Base-by-base conservation (phyloP, 1,140 invertebrate genomes). In the Metaphire vulgaris region DNA sequence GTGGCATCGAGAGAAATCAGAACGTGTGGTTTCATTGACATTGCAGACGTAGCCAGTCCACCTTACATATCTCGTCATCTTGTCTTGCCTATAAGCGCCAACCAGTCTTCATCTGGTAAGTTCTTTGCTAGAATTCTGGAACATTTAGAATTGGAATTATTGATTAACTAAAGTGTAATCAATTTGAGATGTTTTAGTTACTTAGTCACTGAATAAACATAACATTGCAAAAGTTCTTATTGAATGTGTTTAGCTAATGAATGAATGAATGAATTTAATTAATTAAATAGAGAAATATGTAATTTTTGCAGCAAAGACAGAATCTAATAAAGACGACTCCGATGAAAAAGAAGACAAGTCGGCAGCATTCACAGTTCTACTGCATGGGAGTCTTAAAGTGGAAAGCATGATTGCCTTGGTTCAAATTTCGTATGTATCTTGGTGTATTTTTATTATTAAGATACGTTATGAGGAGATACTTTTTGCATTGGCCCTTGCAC, bases 301-400 rank as follows among this genome's bases (percentile, higher is more conserved):
- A n/a, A n/a, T n/a, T n/a, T n/a, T n/a, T n/a, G n/a, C n/a, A n/a
- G n/a, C n/a, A n/a, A n/a, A n/a, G n/a, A n/a, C n/a, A n/a, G n/a
- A n/a, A n/a, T n/a, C n/a, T 33, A 80, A 14, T 12, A 41, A 80
- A 6, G 92, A 85, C 64, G 82, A 82, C 56, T 83, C 85, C n/a
- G 86, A 87, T 2, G 89, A 89, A 72, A 91, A 95, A 84, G 92
- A 95, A 80, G 91, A 93, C 76, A 92, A 91, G 86, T 87, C 89
- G 16, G 91, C 94, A 0, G 94, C 94, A 15, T 95, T 98, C 83
- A 97, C 95, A 86, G 95, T 97, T 2, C 85, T 98, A 6, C 87
- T 98, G 14, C 96, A 98, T 86, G 96, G 95, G 21, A 94, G 95
- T 72, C 87, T 98, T 1, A 98, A 97, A 81, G 85, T 88, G n/a